Evolutionary conservation across 2,797 vertebrate genomes (phyloP), one percentile per base, ranked within the genome.

Genomic region (Diceros bicornis): DNA sequence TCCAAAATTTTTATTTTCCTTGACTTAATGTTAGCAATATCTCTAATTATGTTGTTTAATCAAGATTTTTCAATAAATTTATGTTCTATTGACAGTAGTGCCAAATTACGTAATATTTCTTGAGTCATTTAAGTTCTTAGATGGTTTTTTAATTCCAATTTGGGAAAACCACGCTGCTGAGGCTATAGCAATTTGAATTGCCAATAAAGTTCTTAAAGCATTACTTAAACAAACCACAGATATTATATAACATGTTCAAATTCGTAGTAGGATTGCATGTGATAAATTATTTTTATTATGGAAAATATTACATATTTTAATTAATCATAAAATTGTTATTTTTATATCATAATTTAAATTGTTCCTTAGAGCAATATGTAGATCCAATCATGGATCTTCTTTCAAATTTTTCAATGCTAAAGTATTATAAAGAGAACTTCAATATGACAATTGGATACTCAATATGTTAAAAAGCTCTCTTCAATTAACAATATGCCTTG

Each of bases 251-350:
- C 47, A 57, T 44, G 25, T 77, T 91, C 13, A 69, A 68, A 85
- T 23, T 21, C 74, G 37, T 77, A 59, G 77, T 66, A 47, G 32
- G 47, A 21, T 77, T 91, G 21, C 27, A 34, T 69, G 34, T 44
- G n/a, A 62, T 86, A 77, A 75, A 62, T 66, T 66, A 41, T 32
- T 90, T 87, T 77, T 82, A 71, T 55, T 64, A 71, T 14, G 69
- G 74, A 96, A 92, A 64, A 64, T 87, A 69, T 71, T 64, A 44
- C 21, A 27, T 59, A 61, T 96, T 92, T 77, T 50, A 89, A 72
- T 62, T 72, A 55, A 91, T 75, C n/a, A 85, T 89, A 75, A 47
- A 85, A 61, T 68, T 69, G 21, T 10, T 90, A 34, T 89, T 89
- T 92, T 85, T n/a, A 41, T 68, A 41, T 50, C 23, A 79, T 10